Conservation (phyloP, 2,113 vertebrate genomes). For the Casuarius casuarius region DNA sequence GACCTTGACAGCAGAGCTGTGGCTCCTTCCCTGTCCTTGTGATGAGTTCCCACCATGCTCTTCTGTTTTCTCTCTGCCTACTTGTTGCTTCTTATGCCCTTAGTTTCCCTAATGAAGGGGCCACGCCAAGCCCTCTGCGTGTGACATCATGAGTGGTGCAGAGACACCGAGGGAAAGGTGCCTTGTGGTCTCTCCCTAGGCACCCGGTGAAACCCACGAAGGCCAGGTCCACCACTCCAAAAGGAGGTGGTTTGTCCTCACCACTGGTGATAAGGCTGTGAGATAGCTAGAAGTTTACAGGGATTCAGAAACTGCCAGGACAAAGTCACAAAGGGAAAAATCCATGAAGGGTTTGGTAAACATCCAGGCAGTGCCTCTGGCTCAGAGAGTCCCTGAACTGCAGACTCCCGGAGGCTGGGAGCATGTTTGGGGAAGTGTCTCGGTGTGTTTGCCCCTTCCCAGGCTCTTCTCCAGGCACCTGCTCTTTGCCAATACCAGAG, state of each 20-base stretch:
- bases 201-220: not conserved
- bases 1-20: not conserved
- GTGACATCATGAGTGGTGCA: not conserved
- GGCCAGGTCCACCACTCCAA: not conserved
- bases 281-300: not conserved
- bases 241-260: not conserved
- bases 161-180: not conserved
- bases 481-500: not conserved
- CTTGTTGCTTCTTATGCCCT: not conserved
- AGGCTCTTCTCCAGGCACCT: not conserved
- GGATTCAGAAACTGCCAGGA: not conserved
- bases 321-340: not conserved
- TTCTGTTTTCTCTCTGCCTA: not conserved
- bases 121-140: not conserved
- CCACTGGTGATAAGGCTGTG: too few species aligned
- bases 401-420: not conserved
- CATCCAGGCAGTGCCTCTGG: not conserved
- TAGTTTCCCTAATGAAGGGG: not conserved
- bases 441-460: not conserved
- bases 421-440: not conserved
- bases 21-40: not conserved
- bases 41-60: too few species aligned
- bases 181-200: not conserved
- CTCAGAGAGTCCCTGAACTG: not conserved
- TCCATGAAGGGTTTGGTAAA: not conserved